Evolutionary conservation across 2,888 invertebrate genomes (phyloP).

Genomic region (Drosophila mimica): DNA sequence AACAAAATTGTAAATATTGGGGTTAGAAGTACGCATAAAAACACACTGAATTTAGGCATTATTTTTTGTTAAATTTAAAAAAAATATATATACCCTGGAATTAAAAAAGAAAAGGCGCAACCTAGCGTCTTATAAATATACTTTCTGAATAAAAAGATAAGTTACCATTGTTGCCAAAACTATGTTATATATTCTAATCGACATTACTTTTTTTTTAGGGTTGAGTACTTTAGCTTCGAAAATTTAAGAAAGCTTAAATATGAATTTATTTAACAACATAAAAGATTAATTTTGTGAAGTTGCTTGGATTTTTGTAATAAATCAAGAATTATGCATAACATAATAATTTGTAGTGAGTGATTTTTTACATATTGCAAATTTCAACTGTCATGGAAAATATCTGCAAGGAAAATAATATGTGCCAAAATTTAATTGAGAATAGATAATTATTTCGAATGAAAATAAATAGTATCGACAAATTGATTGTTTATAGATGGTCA

Average conservation of each 20-base stretch:
- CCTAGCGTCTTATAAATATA: too few relatives aligned
- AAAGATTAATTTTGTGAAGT: not conserved
- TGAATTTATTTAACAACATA: not conserved
- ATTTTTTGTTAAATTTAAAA: not conserved
- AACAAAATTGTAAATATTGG: not conserved
- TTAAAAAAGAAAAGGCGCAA: not conserved
- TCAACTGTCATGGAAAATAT: too few relatives aligned
- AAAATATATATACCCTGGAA: not conserved
- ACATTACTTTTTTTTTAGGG: not conserved
- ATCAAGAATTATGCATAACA: not conserved
- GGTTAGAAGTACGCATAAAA: not conserved
- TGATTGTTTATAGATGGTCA: not conserved
- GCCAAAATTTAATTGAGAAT: not conserved
- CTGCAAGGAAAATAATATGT: not conserved
- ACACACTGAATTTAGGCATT: not conserved
- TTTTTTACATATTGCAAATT: not conserved
- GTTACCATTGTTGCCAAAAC: not conserved
- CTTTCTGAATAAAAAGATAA: not conserved
- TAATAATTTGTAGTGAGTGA: not conserved
- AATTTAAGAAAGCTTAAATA: not conserved
- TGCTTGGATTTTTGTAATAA: not conserved
- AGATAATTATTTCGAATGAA: not conserved
- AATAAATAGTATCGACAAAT: not conserved
- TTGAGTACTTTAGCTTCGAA: not conserved
- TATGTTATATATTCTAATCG: not conserved